Conservation (phyloP, 2,888 invertebrate species). For the Diplolepis rosae region DNA sequence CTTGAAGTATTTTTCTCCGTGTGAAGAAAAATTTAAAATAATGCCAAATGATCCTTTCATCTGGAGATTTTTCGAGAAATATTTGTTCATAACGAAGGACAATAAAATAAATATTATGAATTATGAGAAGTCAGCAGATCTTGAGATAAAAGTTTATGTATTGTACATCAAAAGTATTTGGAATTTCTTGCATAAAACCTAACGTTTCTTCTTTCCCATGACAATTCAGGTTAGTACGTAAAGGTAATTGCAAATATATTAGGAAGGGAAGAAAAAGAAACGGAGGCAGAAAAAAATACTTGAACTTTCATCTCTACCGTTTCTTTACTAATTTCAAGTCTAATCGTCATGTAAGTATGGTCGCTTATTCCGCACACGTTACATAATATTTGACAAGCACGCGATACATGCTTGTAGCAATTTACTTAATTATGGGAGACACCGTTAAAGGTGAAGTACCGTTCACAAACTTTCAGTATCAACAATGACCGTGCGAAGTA, state of each 20-base stretch:
- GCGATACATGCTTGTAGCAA: conserved; percentile 36
- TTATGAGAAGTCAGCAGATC: background rate
- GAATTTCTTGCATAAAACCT: conserved; percentile 20
- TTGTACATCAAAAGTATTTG: background rate
- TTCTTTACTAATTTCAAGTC: conserved; percentile 40
- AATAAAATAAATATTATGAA: background rate
- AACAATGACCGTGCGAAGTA: background rate
- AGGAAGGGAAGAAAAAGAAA: conserved; percentile 16
- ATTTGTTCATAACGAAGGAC: background rate
- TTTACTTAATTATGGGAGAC: conserved; percentile 46
- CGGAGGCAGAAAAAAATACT: background rate
- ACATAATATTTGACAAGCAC: conserved; percentile 40
- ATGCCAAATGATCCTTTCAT: too few relatives aligned
- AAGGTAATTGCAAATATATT: conserved; percentile 28
- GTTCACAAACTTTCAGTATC: conserved; percentile 45
- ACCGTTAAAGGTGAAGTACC: conserved; percentile 45
- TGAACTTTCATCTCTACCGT: conserved; percentile 41
- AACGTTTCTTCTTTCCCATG: conserved; percentile 36
- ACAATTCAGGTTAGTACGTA: background rate
- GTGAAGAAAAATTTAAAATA: too few relatives aligned
- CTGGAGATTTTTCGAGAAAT: background rate
- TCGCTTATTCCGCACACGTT: conserved; percentile 34
- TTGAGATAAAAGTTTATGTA: conserved; percentile 9
- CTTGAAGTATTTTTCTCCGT: too few relatives aligned
- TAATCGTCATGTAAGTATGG: conserved; percentile 43